Conservation (phyloP, 2,113 vertebrate genomes). For the Rattus norvegicus region GRCr8 NC_086020.1:41832501-41833000, state of each 20-base stretch:
- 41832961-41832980: neutral
- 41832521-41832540: conserved; percentile 31
- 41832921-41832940: neutral
- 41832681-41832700: neutral
- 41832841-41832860: conserved; percentile 29
- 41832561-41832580: conserved; percentile 25
- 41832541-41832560: conserved; percentile 22
- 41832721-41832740: neutral
- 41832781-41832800: neutral
- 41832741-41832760: neutral
- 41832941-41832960: conserved; percentile 36
- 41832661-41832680: neutral
- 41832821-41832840: neutral
- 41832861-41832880: conserved; percentile 47
- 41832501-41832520: conserved; percentile 31
- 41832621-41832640: conserved; percentile 48
- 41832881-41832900: neutral
- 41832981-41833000: neutral
- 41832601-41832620: neutral
- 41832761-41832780: neutral
- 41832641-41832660: neutral
- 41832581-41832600: neutral
- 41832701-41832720: neutral
- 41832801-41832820: neutral
- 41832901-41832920: conserved; percentile 30